Evolutionary conservation across 1,140 invertebrate species (phyloP).

Genomic region (Drosophila pseudoananassae): DNA sequence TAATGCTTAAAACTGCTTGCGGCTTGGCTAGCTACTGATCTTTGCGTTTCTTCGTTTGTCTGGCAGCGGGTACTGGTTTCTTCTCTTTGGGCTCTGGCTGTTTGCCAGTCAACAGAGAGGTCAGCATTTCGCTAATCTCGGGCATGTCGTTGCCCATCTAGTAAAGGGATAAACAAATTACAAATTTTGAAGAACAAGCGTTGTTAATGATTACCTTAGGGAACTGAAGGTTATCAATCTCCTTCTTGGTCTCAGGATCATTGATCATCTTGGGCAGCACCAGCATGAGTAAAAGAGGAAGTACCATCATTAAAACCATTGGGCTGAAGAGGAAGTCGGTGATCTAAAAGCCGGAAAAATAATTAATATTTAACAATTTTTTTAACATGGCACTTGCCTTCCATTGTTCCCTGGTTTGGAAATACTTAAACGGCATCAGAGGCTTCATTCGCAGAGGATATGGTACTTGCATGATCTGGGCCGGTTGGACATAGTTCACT

Average conservation of each 20-base stretch:
- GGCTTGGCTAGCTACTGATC: constrained; percentile 33
- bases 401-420: constrained; percentile 97
- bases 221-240: constrained; percentile 92
- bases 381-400: constrained; percentile 84
- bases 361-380: neutral
- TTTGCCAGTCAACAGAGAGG: constrained; percentile 89
- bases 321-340: constrained; percentile 98
- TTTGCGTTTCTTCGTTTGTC: constrained; percentile 80
- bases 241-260: constrained; percentile 97
- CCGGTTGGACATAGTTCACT: constrained; percentile 97
- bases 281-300: constrained; percentile 96
- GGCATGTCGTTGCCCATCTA: constrained; percentile 92
- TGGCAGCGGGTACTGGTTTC: constrained; percentile 57
- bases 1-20: constrained; percentile 31
- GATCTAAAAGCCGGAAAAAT: constrained; percentile 77
- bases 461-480: constrained; percentile 92
- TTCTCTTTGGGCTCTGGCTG: constrained; percentile 80
- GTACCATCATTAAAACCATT: constrained; percentile 99
- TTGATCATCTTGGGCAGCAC: constrained; percentile 98
- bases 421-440: constrained; percentile 93
- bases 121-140: constrained; percentile 95
- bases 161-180: neutral
- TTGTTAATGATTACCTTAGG: constrained; percentile 57
- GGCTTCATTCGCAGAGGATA: constrained; percentile 96
- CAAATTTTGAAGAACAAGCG: too few species aligned